Evolutionary conservation across 2,113 vertebrate genomes (phyloP), one percentile per base, ranked within the genome.

Genomic region (Miniopterus natalensis): DNA sequence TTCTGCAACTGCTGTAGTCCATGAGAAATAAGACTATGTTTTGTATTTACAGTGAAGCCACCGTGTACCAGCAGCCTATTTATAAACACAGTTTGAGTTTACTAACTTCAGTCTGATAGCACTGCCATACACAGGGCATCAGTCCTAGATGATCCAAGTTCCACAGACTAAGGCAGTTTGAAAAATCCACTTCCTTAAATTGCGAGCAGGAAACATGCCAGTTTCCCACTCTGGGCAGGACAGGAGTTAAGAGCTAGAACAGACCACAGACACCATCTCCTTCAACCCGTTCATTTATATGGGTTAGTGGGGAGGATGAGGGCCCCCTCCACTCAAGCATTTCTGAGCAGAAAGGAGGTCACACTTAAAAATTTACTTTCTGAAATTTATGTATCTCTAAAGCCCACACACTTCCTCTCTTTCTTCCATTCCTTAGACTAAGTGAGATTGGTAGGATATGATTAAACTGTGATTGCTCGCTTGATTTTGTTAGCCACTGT

Each of bases 401-500:
- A 79, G 55, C 42, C 42, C 45, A 40, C 1, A 0, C 13, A 70
- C 51, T 92, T 88, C 88, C 57, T 42, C 70, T 88, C n/a, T 71
- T 83, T 59, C 65, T 73, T 83, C 23, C 84, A 83, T 83, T 88
- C 61, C 85, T 29, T 4, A 83, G 45, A 68, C 77, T 47, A 75
- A 63, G 74, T 81, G 59, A 88, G 42, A 95, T 95, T 79, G 86
- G 74, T 31, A 92, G 70, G 51, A 75, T 87, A 23, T 42, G 53
- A 96, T 91, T 95, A 88, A 77, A 74, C 10, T 70, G 36, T 84
- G 81, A 94, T 79, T 91, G 77, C 57, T 86, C 57, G 63, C 92
- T 95, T 94, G 96, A 86, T 94, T 93, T 91, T 47, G 23, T 97
- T 97, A 92, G 86, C 86, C 66, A 95, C 0, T 31, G 81, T 59